Conservation (phyloP, 2,113 vertebrate genomes). For the Carlito syrichta region DNA sequence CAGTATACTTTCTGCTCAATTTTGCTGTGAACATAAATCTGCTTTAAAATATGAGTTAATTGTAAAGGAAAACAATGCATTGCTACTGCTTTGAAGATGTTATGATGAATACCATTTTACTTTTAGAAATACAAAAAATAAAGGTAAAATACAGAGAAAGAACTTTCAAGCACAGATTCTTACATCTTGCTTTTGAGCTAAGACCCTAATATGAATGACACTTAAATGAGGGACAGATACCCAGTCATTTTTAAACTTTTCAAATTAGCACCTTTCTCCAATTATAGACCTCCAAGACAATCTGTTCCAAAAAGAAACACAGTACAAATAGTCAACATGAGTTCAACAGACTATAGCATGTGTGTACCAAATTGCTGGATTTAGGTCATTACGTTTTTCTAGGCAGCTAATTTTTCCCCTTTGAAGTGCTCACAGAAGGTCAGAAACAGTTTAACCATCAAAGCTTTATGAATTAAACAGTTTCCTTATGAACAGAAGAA, state of each 20-base stretch:
- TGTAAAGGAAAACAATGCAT: neutral
- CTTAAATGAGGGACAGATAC: slow-evolving; percentile 76
- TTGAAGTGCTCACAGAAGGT: slow-evolving; percentile 86
- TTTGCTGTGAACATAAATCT: neutral
- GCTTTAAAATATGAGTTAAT: neutral
- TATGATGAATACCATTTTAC: slow-evolving; percentile 45
- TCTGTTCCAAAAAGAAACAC: slow-evolving; percentile 57
- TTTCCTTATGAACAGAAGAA: slow-evolving; percentile 84
- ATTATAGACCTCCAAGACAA: slow-evolving; percentile 58
- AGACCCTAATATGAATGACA: slow-evolving; percentile 44
- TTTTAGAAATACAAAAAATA: slow-evolving; percentile 70
- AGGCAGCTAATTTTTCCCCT: slow-evolving; percentile 89
- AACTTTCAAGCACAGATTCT: slow-evolving; percentile 58
- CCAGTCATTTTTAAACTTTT: slow-evolving; percentile 67
- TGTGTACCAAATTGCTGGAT: slow-evolving; percentile 79
- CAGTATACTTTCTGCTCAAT: neutral
- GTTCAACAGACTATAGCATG: slow-evolving; percentile 77
- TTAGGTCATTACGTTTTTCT: slow-evolving; percentile 85
- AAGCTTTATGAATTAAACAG: slow-evolving; percentile 89
- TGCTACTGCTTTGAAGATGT: neutral
- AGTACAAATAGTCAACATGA: slow-evolving; percentile 70
- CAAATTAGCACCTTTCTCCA: slow-evolving; percentile 77
- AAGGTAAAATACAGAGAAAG: slow-evolving; percentile 73
- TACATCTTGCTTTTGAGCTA: slow-evolving; percentile 65
- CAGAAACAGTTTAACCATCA: slow-evolving; percentile 90